Percentiles rank a stretch among this genome's conserved stretches.
phyloP scores from a whole-genome alignment of 1,140 invertebrate genomes.

The Zaprionus vittiger region DNA sequence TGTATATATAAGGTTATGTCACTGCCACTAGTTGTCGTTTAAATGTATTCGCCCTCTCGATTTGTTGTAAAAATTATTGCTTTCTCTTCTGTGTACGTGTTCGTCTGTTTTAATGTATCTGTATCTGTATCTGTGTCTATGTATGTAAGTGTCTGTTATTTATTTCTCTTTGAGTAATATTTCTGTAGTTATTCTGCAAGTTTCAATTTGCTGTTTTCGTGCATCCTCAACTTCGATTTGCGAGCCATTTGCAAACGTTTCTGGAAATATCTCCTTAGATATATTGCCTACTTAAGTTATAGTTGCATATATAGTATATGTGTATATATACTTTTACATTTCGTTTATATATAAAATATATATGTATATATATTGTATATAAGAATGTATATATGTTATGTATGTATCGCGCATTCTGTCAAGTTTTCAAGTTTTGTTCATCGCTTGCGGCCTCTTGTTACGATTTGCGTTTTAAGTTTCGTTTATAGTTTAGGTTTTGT shows the following conservation, averaged over 20 bases:
- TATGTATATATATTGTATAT: slow-evolving; percentile 57
- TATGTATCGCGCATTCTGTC: slow-evolving; percentile 59
- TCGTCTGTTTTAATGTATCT: slow-evolving; percentile 34
- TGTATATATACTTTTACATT: slow-evolving; percentile 48
- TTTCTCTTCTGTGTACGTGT: slow-evolving; percentile 65
- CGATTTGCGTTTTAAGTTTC: slow-evolving; percentile 32
- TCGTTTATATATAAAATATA: slow-evolving; percentile 71
- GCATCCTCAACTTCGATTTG: slow-evolving; percentile 63
- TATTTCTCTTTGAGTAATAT: slow-evolving; percentile 26
- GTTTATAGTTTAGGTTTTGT: slow-evolving; percentile 13
- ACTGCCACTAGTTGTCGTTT: slow-evolving; percentile 63
- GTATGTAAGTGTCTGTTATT: slow-evolving; percentile 12
- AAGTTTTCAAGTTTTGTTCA: slow-evolving; percentile 36
- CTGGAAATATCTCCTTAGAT: slow-evolving; percentile 65
- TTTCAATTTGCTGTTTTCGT: slow-evolving; percentile 19
- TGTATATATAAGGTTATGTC: slow-evolving; percentile 67
- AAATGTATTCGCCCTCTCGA: slow-evolving; percentile 46
- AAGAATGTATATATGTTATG: slow-evolving; percentile 44
- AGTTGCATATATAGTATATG: slow-evolving; percentile 76
- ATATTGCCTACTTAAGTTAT: slow-evolving; percentile 76
- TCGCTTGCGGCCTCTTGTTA: slow-evolving; percentile 52
- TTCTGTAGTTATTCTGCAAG: slow-evolving; percentile 42
- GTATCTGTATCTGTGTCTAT: slow-evolving; percentile 42
- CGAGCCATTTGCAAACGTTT: slow-evolving; percentile 76
- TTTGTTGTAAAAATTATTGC: slow-evolving; percentile 76